phyloP scores from a whole-genome alignment of 2,113 vertebrate genomes.

The Bos javanicus region DNA sequence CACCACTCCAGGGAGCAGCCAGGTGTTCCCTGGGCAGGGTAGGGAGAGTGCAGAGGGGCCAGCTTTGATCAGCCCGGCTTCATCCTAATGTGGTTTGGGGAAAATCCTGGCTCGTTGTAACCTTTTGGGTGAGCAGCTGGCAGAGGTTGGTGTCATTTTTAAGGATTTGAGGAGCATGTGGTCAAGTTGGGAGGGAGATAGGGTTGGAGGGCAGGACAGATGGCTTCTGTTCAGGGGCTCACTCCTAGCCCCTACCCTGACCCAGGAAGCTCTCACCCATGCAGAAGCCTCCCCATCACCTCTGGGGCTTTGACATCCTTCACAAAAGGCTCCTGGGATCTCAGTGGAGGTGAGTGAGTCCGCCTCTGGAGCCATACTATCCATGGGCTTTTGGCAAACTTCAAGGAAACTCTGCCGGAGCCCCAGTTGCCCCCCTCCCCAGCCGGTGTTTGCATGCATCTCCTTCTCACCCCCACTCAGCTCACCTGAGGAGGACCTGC shows the following conservation, averaged over 20 bases:
- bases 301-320: not conserved
- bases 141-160: constrained; percentile 23
- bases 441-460: constrained; percentile 48
- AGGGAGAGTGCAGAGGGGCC: not conserved
- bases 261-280: not conserved
- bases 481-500: constrained; percentile 81
- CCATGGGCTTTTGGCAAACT: constrained; percentile 15
- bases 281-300: not conserved
- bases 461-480: constrained; percentile 39
- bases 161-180: not conserved
- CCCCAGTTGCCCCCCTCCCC: not conserved
- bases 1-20: not conserved
- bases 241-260: not conserved
- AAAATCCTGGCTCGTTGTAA: not conserved
- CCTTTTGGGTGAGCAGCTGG: not conserved
- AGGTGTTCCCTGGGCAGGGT: not conserved
- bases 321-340: not conserved
- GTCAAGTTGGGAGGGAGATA: not conserved
- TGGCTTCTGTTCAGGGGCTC: not conserved
- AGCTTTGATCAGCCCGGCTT: not conserved
- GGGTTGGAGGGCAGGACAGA: not conserved
- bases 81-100: not conserved
- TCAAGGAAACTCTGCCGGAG: constrained; percentile 17
- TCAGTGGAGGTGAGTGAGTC: not conserved
- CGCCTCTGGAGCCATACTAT: not conserved